A percentile compares a stretch with the other conserved stretches of the same genome.
phyloP scores from a whole-genome alignment of 2,888 invertebrate genomes.

The Spodoptera picta region DNA sequence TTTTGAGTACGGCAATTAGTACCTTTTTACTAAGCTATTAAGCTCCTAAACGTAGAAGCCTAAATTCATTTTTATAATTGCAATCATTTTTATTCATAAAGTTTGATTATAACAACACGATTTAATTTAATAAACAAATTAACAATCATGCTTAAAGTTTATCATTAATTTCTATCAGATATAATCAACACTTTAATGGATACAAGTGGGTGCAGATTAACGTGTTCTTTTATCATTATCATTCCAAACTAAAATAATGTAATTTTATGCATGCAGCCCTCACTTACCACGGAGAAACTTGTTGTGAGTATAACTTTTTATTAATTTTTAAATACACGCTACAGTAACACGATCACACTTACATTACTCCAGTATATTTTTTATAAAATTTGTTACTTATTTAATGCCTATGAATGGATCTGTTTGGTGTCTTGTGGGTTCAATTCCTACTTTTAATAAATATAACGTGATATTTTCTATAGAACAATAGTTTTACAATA shows the following conservation, averaged over 20 bases:
- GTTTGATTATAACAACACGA: conserved; percentile 38
- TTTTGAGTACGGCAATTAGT: no score
- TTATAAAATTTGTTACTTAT: conserved; percentile 2
- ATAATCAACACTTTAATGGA: conserved; percentile 41
- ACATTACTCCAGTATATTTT: conserved; percentile 1
- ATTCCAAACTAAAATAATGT: conserved; percentile 64
- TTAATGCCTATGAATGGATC: no score
- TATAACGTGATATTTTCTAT: no score
- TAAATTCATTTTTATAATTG: neutral
- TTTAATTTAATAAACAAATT: conserved; percentile 13
- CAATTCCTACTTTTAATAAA: no score
- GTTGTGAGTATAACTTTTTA: conserved; percentile 80
- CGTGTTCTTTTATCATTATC: conserved; percentile 40
- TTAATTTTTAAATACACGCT: conserved; percentile 32
- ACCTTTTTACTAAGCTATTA: no score
- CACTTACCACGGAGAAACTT: conserved; percentile 86
- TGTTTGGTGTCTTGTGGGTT: no score
- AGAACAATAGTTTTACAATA: no score
- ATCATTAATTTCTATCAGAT: neutral
- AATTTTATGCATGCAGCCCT: conserved; percentile 87
- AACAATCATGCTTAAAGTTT: conserved; percentile 20
- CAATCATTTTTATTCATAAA: conserved; percentile 35
- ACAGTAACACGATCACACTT: conserved; percentile 14
- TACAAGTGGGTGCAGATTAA: conserved; percentile 30
- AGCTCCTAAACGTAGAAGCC: no score